Percentiles rank a stretch among this genome's conserved stretches.
phyloP scores from a whole-genome alignment of 2,888 invertebrate species.

The Callyntrura sp. region DNA sequence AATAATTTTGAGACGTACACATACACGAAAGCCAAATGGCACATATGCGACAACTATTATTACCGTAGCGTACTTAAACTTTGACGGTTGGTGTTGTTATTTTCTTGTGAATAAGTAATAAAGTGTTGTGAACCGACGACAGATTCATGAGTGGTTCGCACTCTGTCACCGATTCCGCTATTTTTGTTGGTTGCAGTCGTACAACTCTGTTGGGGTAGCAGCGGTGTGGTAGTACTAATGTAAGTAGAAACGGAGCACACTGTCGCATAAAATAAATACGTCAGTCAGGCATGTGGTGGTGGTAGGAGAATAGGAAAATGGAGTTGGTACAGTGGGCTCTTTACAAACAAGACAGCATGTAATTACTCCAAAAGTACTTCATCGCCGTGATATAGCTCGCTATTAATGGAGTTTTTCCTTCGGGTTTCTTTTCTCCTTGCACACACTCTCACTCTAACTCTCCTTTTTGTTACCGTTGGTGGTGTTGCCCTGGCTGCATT shows the following conservation, averaged over 20 bases:
- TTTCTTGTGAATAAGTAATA: conserved; percentile 76
- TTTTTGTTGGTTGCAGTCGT: neutral
- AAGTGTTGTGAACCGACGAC: conserved; percentile 75
- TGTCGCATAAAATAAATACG: conserved; percentile 17
- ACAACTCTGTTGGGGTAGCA: neutral
- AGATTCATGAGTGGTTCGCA: conserved; percentile 76
- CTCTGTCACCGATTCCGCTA: conserved; percentile 63
- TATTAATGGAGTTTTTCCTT: conserved; percentile 72
- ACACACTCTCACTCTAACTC: neutral
- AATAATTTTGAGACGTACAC: neutral
- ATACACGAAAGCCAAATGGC: neutral
- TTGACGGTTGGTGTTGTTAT: conserved; percentile 35
- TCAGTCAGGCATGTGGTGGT: too few relatives aligned
- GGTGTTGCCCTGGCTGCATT: neutral
- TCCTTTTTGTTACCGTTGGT: conserved; percentile 21
- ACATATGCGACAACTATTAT: conserved; percentile 53
- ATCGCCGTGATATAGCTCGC: conserved; percentile 8
- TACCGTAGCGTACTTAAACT: conserved; percentile 7
- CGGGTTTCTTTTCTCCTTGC: neutral
- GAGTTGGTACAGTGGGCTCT: conserved; percentile 62
- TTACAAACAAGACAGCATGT: conserved; percentile 79
- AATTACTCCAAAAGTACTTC: conserved; percentile 64
- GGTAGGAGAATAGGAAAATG: conserved; percentile 11
- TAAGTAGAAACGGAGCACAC: neutral
- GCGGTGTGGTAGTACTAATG: neutral